phyloP scores from a whole-genome alignment of 2,113 vertebrate genomes.

The Chlorodrepanis virens region DNA sequence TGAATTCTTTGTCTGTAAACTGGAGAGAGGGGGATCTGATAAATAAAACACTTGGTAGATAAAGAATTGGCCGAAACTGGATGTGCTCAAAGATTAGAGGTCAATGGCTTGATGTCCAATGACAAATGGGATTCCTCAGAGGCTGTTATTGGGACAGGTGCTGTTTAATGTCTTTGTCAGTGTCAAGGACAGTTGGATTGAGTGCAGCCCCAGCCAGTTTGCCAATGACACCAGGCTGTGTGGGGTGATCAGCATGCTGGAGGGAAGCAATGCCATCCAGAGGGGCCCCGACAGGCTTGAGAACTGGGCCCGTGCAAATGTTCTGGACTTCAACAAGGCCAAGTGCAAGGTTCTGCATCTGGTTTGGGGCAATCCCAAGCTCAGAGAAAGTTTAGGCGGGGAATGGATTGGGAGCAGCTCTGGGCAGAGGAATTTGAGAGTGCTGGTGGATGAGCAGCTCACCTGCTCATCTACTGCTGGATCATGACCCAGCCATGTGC shows the following conservation, averaged over 20 bases:
- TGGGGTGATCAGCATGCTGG: not conserved
- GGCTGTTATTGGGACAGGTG: not conserved
- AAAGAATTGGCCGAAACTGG: not conserved
- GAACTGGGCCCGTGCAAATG: too few relatives aligned
- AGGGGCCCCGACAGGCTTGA: not conserved
- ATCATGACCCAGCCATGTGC: not conserved
- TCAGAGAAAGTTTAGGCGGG: not conserved
- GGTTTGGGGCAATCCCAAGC: not conserved
- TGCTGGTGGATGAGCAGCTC: not conserved
- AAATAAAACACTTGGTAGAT: not conserved
- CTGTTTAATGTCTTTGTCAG: not conserved
- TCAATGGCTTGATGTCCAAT: not conserved
- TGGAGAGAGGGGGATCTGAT: not conserved
- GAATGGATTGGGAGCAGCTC: not conserved
- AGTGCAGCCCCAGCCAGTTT: not conserved
- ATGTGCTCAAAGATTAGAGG: not conserved
- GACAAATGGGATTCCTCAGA: not conserved
- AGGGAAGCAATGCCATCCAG: not conserved
- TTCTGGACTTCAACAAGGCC: not conserved
- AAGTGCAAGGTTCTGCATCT: not conserved
- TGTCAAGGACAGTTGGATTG: not conserved
- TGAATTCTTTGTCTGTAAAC: not conserved
- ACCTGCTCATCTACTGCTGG: too few relatives aligned
- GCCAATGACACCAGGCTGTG: not conserved
- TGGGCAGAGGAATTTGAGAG: not conserved